Evolutionary conservation across 1,140 invertebrate species (phyloP), one percentile per base, ranked within the genome.

Genomic region (Heliconius eleuchia): DNA sequence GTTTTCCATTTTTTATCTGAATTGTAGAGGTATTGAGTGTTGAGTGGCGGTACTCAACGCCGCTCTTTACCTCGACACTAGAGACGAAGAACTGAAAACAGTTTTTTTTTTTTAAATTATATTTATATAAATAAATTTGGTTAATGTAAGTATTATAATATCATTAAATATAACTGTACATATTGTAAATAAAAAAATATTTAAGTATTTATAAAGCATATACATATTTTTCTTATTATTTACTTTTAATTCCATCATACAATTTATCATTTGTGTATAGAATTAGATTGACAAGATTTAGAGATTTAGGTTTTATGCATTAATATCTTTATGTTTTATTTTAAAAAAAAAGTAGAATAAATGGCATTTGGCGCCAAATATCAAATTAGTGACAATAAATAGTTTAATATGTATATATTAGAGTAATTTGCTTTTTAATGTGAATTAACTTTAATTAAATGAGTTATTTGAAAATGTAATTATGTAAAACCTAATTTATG

Each of bases 311-410:
- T 66, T 39, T 6, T 75, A 60, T 16, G 55, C 34, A 60, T 34
- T 75, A 39, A 19, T 52, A 52, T 18, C 16, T 46, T 46, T 75
- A n/a, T 16, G 23, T 39, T 57, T 60, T 71, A 46, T 46, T 76
- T 7, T 3, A n/a, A n/a, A 72, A 72, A 71, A 71, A 71, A 57
- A 19, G 73, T 74, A 74, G 37, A 52, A 78, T 60, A 66, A 78
- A 66, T 52, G 66, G 66, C 39, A 37, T 72, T 71, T 66, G 50
- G 30, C 42, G 30, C 71, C 18, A 80, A 80, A 80, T 80, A 80
- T 80, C 75, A 80, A 76, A n/a, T 80, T 80, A 80, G 75, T 76
- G 79, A 80, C 75, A 80, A 80, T 76, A 76, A 52, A 80, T 77
- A 80, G 73, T 73, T 37, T 66, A 66, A 78, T 57, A 60, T 78